phyloP scores from a whole-genome alignment of 2,797 vertebrate species.

The Notoglanidium macrostoma region DNA sequence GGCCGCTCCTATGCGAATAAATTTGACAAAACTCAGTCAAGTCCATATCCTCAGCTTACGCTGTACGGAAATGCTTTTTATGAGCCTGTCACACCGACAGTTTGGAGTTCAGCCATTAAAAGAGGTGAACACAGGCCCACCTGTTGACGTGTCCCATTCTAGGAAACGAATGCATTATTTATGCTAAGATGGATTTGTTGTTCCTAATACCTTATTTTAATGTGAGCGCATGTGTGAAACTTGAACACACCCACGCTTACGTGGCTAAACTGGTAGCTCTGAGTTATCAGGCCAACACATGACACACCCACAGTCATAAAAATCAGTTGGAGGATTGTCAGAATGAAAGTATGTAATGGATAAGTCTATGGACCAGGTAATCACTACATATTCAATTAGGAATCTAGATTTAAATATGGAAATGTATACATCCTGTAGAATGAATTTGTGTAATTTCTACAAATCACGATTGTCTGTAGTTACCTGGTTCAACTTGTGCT shows the following conservation, averaged over 20 bases:
- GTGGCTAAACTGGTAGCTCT: constrained; percentile 29
- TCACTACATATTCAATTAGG: no score
- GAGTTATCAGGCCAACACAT: not conserved
- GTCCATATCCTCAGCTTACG: not conserved
- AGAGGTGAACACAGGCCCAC: not conserved
- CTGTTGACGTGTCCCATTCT: not conserved
- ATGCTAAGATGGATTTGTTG: not conserved
- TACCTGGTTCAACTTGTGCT: not conserved
- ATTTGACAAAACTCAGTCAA: not conserved
- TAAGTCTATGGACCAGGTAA: not conserved
- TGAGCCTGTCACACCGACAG: not conserved
- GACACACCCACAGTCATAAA: constrained; percentile 30
- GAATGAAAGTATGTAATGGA: not conserved
- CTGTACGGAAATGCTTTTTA: not conserved
- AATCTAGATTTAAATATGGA: not conserved
- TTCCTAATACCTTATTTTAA: not conserved
- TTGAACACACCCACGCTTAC: constrained; percentile 19
- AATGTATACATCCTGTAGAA: not conserved
- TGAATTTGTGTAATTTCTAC: not conserved
- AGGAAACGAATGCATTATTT: not conserved
- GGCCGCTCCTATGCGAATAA: not conserved
- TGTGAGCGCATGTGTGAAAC: not conserved
- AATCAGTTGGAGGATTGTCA: not conserved
- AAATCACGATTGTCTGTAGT: not conserved
- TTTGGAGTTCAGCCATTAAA: not conserved